Evolutionary conservation across 2,888 invertebrate genomes (phyloP).

Genomic region (Oxyteleia sp.): DNA sequence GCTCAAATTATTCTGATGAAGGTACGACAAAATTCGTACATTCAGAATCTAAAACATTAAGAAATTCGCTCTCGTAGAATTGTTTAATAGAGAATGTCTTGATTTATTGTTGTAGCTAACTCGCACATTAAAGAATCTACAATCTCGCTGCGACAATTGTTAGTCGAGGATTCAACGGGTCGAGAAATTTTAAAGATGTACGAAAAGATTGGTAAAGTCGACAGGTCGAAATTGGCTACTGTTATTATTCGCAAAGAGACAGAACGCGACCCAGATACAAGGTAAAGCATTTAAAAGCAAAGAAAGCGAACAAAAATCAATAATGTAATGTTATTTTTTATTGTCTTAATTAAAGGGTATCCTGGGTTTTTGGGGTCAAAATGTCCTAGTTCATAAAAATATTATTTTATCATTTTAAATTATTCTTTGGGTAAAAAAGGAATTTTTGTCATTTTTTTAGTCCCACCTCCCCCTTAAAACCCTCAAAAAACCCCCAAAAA

Average conservation of each 20-base stretch:
- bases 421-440: no score
- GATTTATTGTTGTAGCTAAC: conserved; percentile 32
- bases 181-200: conserved; percentile 72
- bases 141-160: conserved; percentile 54
- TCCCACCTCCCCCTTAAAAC: no score
- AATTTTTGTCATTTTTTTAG: no score
- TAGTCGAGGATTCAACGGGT: conserved; percentile 65
- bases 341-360: no score
- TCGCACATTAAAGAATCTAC: conserved; percentile 40
- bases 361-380: no score
- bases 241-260: conserved; percentile 70
- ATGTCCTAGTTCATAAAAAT: no score
- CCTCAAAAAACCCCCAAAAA: no score
- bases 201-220: conserved; percentile 70
- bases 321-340: no score
- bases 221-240: conserved; percentile 62
- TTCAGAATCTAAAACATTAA: not conserved
- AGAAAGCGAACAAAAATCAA: not conserved
- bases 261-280: conserved; percentile 66
- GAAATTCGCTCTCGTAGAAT: not conserved
- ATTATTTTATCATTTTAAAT: no score
- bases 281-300: conserved; percentile 35
- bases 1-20: conserved; percentile 64
- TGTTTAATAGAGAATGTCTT: not conserved
- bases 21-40: conserved; percentile 37